Conservation (phyloP, 2,888 invertebrate genomes). For the Drosophila cognata region DNA sequence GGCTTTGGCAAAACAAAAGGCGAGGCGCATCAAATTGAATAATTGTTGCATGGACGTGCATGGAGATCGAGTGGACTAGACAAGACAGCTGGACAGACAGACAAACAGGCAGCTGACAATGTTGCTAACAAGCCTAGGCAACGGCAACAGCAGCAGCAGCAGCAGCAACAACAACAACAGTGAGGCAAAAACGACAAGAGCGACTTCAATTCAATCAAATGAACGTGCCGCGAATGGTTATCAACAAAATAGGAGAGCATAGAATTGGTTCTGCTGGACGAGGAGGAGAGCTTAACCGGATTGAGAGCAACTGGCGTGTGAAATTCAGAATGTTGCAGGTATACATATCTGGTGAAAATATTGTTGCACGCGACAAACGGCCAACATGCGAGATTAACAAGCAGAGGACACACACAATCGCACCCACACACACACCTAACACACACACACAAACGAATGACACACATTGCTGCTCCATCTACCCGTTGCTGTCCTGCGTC, state of each 20-base stretch:
- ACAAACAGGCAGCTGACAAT: slow-evolving; percentile 26
- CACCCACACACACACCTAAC: neutral
- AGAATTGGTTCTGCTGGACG: neutral
- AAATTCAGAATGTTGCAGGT: slow-evolving; percentile 75
- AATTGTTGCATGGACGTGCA: slow-evolving; percentile 69
- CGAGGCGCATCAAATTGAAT: slow-evolving; percentile 76
- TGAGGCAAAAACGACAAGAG: slow-evolving; percentile 17
- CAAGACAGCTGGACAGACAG: slow-evolving; percentile 25
- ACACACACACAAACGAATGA: neutral
- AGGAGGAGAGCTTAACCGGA: slow-evolving; percentile 7
- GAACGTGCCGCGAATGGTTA: slow-evolving; percentile 78
- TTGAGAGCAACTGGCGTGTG: slow-evolving; percentile 67
- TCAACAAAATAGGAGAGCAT: slow-evolving; percentile 56
- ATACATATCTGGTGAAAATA: slow-evolving; percentile 51
- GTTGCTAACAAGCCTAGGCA: slow-evolving; percentile 61
- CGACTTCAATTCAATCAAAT: slow-evolving; percentile 79
- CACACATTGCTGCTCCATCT: neutral
- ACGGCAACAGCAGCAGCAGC: slow-evolving; percentile 4
- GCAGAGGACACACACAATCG: slow-evolving; percentile 5
- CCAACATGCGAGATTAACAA: slow-evolving; percentile 72
- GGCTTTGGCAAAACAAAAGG: slow-evolving; percentile 47
- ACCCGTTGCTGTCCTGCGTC: slow-evolving; percentile 31
- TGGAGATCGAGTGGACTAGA: slow-evolving; percentile 18
- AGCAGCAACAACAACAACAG: slow-evolving; percentile 9
- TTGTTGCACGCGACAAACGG: slow-evolving; percentile 72